These are phyloP conservation scores for Sinocyclocheilus grahami DNA, from an alignment of 2,113 vertebrate genomes.

Conservation along the genomic window DNA sequence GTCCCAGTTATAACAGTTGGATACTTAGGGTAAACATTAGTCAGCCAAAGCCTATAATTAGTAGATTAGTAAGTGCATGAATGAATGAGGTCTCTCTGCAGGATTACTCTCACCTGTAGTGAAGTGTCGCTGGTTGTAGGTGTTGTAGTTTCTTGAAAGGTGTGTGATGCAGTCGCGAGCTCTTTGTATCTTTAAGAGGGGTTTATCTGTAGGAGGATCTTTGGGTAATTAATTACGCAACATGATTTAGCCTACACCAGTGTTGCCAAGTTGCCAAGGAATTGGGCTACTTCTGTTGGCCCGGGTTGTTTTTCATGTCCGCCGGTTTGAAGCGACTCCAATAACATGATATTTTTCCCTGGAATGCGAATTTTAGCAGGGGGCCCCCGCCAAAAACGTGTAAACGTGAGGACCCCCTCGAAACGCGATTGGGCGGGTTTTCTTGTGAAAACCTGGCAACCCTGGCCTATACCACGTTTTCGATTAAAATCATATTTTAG, in stretches of 20 bases:
- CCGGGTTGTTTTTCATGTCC: background rate
- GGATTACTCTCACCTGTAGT: constrained; percentile 42
- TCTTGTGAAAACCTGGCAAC: background rate
- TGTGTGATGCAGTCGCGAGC: background rate
- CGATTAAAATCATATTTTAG: too few relatives aligned
- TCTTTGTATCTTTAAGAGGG: background rate
- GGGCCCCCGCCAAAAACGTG: too few relatives aligned
- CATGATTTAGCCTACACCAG: background rate
- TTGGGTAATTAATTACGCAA: background rate
- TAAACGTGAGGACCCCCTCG: too few relatives aligned
- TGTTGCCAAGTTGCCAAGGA: too few relatives aligned
- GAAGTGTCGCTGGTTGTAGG: constrained; percentile 54
- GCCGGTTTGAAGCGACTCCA: too few relatives aligned
- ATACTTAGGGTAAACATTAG: background rate
- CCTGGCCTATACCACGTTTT: too few relatives aligned
- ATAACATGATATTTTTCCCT: too few relatives aligned
- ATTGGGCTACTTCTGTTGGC: background rate
- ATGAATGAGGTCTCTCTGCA: background rate
- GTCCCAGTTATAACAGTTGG: background rate
- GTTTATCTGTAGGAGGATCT: background rate
- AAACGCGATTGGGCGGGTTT: too few relatives aligned
- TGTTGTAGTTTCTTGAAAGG: background rate
- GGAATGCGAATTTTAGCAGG: too few relatives aligned
- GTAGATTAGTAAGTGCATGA: background rate
- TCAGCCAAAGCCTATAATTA: background rate